phyloP scores from a whole-genome alignment of 2,888 invertebrate species.

The Cabera pusaria region DNA sequence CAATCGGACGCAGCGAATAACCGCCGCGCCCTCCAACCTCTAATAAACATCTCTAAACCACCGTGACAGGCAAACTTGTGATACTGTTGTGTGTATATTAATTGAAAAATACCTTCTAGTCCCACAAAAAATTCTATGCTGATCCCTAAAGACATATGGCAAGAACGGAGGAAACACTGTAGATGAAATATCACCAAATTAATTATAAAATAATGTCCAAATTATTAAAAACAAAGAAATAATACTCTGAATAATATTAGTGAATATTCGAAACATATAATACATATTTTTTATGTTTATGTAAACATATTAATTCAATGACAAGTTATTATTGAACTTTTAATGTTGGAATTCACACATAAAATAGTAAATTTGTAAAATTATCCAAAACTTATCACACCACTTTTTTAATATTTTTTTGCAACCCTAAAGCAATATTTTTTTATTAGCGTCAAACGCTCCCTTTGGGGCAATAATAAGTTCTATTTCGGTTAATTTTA shows the following conservation, averaged over 20 bases:
- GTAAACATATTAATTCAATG: constrained; percentile 45
- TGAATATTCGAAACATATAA: constrained; percentile 54
- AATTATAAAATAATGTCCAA: constrained; percentile 52
- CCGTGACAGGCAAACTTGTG: constrained; percentile 73
- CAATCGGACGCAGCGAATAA: constrained; percentile 61
- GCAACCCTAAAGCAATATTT: constrained; percentile 82
- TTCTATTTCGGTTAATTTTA: constrained; percentile 79
- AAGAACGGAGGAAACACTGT: constrained; percentile 78
- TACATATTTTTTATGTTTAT: constrained; percentile 30
- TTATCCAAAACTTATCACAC: constrained; percentile 84
- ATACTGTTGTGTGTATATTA: constrained; percentile 77
- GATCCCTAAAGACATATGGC: constrained; percentile 80
- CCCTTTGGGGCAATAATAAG: constrained; percentile 80
- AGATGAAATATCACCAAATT: constrained; percentile 63
- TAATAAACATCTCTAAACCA: constrained; percentile 76
- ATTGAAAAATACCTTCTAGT: constrained; percentile 73
- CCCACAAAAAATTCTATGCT: constrained; percentile 74
- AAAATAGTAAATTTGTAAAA: constrained; percentile 84
- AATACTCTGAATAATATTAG: constrained; percentile 42
- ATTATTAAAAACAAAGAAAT: constrained; percentile 57
- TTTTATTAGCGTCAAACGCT: constrained; percentile 81
- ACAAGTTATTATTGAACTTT: constrained; percentile 71
- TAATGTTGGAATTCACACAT: constrained; percentile 78
- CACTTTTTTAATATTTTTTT: constrained; percentile 78
- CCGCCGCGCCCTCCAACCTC: constrained; percentile 59